Evolutionary conservation across 2,797 vertebrate species (phyloP), one percentile per base, ranked within the genome.

Genomic region (Acanthurus tractus): DNA sequence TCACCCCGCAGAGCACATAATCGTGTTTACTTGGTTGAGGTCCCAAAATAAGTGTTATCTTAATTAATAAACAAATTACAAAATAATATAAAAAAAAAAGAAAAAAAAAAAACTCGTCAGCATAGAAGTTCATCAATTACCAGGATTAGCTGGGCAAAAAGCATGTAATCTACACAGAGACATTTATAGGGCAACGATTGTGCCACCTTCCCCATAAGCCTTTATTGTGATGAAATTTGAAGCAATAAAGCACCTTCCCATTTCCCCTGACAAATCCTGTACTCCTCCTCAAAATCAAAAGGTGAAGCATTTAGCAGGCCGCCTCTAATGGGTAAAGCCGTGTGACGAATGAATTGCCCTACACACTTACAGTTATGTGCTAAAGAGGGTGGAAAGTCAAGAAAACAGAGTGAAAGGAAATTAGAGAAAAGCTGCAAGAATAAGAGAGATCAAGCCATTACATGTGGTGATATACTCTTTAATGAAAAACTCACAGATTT

Each of bases 31-130:
- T 95, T 95, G 94, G 93, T 93, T 87, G 86, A 92, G 91, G 90
- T 95, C 93, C 94, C 94, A 94, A 95, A 95, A 95, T 95, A 94
- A 95, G 92, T 93, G 92, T 93, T 92, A 94, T 95, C 92, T 95
- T 95, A 95, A 95, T 96, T 95, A 96, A 95, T 95, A 95, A 95
- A 95, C 90, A 94, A 92, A 95, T 94, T 91, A 91, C 88, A 85
- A 95, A 92, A 95, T 94, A 93, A 93, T 91, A 92, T 86, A 83
- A 84, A 86, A 83, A 88, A 82, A 36, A 55, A 59, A 83, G 83
- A 86, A 83, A 88, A 82, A 36, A 55, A 59, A 44, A 66, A 68
- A 53, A 53, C 86, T 89, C 74, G 74, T 91, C 86, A 62, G 90
- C 90, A 93, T 91, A 90, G 90, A 89, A 95, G 94, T 94, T 95